Conservation (phyloP, 1,140 invertebrate species). For the Choristoneura fumiferana region DNA sequence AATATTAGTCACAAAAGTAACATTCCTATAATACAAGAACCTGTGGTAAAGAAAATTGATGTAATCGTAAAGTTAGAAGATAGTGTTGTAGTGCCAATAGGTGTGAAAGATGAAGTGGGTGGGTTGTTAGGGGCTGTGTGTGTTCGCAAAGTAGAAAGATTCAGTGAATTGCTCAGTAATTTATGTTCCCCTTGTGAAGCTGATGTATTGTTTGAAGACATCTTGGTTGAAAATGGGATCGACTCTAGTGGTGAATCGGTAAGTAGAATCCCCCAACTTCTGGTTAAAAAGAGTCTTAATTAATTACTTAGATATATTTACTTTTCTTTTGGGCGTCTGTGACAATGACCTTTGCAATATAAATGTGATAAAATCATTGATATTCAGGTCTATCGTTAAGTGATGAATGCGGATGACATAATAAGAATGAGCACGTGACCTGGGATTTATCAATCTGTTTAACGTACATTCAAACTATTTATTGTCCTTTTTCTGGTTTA, state of each 20-base stretch:
- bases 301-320: too few relatives aligned
- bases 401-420: neutral
- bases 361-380: too few relatives aligned
- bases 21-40: conserved; percentile 51
- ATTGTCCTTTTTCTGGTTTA: too few relatives aligned
- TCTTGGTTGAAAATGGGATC: conserved; percentile 66
- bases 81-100: conserved; percentile 68
- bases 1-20: conserved; percentile 56
- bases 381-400: too few relatives aligned
- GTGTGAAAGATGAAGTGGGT: conserved; percentile 50
- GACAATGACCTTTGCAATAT: too few relatives aligned
- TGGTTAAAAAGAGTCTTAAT: too few relatives aligned
- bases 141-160: conserved; percentile 73
- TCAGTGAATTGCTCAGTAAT: conserved; percentile 74
- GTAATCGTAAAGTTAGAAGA: conserved; percentile 47
- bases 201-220: conserved; percentile 67
- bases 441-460: too few relatives aligned
- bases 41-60: conserved; percentile 42
- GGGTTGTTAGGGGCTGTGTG: conserved; percentile 69
- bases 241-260: conserved; percentile 51
- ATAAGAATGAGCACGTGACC: neutral
- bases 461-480: too few relatives aligned
- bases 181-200: conserved; percentile 72
- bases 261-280: conserved; percentile 30
- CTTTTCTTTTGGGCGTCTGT: too few relatives aligned